Conservation (phyloP, 2,113 vertebrate species). For the Vulpes lagopus region DNA sequence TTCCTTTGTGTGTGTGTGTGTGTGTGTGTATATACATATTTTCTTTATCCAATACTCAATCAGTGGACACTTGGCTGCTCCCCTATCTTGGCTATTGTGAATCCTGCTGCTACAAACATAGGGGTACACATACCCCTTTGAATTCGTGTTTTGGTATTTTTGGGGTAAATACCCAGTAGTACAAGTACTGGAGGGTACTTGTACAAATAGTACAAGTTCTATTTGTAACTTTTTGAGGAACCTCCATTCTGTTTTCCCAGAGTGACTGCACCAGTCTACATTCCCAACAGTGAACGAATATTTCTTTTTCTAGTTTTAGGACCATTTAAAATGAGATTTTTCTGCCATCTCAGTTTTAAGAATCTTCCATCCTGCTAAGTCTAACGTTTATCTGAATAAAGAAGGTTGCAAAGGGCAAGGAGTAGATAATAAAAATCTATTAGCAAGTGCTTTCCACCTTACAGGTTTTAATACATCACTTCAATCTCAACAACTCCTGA, state of each 20-base stretch:
- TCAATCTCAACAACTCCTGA: background rate
- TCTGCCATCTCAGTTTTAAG: background rate
- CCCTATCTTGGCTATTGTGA: background rate
- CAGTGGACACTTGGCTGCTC: background rate
- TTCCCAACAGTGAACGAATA: background rate
- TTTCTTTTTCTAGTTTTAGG: background rate
- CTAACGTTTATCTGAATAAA: slow-evolving; percentile 19
- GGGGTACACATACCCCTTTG: background rate
- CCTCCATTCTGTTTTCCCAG: background rate
- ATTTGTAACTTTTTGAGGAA: background rate
- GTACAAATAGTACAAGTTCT: background rate
- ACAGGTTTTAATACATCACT: background rate
- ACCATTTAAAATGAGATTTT: slow-evolving; percentile 19
- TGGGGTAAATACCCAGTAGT: background rate
- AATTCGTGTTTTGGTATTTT: background rate
- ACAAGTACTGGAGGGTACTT: background rate
- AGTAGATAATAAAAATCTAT: background rate
- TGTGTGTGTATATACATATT: background rate
- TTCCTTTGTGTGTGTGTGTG: background rate
- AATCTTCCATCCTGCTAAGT: background rate
- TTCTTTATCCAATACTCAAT: background rate
- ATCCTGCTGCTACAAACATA: background rate
- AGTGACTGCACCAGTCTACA: background rate
- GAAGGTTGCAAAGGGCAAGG: background rate
- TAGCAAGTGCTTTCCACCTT: background rate